A percentile compares a stretch with the other conserved stretches of the same genome.
phyloP scores from a whole-genome alignment of 2,888 invertebrate species.

The Azorinus chamasolen region DNA sequence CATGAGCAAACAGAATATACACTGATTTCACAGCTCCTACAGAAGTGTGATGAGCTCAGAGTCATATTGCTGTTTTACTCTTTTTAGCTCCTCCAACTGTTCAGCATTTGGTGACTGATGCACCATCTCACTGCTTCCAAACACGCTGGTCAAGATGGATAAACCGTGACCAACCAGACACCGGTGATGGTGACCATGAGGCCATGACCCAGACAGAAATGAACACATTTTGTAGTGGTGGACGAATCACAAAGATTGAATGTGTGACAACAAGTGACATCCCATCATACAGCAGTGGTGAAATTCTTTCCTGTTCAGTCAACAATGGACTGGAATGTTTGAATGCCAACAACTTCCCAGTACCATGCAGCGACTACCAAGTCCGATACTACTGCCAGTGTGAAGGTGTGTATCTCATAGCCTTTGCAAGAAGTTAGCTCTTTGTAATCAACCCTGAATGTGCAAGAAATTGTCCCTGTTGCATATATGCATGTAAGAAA shows the following conservation, averaged over 20 bases:
- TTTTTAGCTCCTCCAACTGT: slow-evolving; percentile 14
- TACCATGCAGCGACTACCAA: slow-evolving; percentile 82
- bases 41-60: too few relatives aligned
- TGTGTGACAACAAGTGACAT: slow-evolving; percentile 76
- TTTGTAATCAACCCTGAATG: too few relatives aligned
- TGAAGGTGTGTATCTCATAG: slow-evolving; percentile 23
- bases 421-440: too few relatives aligned
- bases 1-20: too few relatives aligned
- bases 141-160: slow-evolving; percentile 66
- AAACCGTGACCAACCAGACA: slow-evolving; percentile 71
- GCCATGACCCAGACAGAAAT: slow-evolving; percentile 64
- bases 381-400: slow-evolving; percentile 81
- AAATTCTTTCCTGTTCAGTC: slow-evolving; percentile 83
- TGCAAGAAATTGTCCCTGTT: too few relatives aligned
- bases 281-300: slow-evolving; percentile 74
- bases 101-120: too few relatives aligned
- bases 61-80: too few relatives aligned
- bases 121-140: neutral
- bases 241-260: slow-evolving; percentile 78
- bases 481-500: too few relatives aligned
- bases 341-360: slow-evolving; percentile 76
- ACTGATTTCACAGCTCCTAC: too few relatives aligned
- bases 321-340: slow-evolving; percentile 91
- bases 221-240: slow-evolving; percentile 74
- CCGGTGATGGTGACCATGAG: slow-evolving; percentile 73